Evolutionary conservation across 2,797 vertebrate species (phyloP), one percentile per base, ranked within the genome.

Genomic region (Pelodytes ibericus): DNA sequence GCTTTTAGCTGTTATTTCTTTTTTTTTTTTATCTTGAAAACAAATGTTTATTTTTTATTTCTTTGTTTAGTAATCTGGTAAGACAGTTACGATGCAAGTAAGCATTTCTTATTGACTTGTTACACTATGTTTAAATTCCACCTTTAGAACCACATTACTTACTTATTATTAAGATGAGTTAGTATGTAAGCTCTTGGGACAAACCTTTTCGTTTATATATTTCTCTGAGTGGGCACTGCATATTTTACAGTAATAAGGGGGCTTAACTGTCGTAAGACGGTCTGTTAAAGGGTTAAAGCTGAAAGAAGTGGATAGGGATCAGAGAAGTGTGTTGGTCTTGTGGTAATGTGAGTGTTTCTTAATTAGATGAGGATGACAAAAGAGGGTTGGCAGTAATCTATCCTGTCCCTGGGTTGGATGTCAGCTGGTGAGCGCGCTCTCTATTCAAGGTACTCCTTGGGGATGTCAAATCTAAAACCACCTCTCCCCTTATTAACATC

Each of bases 381-480:
- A 89, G 66, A 68, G 67, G 85, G 88, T 90, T 92, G 92, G 88
- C 87, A 84, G 84, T 82, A 89, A 86, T 88, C 87, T 91, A 88
- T 88, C 87, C 84, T 80, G 92, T 91, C 90, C 84, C 88, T 89
- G 89, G 91, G 93, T 94, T 90, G 89, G 87, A 93, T 94, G 94
- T 98, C 97, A 98, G 96, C 96, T 99, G 97, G 96, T 95, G 94
- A 97, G 96, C 96, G 96, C 94, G 83, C 91, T 87, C 85, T 88
- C 90, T 90, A 92, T 88, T 92, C 91, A 90, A 84, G 82, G 83
- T 27, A 77, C 93, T 95, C 96, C 94, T 94, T 84, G 81, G 95
- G 95, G 96, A 95, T 82, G 90, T 85, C 84, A 83, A 88, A 72
- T 83, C 81, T 82, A 83, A 84, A 85, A 80, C 84, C 84, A 64